These are phyloP conservation scores for Solea senegalensis DNA, from an alignment of 2,113 vertebrate species.

Conservation along the genomic window DNA sequence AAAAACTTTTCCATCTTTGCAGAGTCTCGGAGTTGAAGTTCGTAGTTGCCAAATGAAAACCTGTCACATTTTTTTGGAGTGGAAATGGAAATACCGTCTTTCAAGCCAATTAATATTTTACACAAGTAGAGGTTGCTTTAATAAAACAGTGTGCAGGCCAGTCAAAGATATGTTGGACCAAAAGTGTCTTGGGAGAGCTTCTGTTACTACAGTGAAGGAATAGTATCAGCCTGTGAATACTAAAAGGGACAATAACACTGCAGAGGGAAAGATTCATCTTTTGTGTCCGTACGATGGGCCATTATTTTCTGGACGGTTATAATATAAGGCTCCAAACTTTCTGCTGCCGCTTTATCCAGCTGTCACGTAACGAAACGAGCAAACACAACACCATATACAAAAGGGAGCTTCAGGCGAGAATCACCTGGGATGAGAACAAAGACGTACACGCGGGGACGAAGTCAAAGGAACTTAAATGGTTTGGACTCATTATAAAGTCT, in stretches of 20 bases:
- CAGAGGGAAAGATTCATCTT: not conserved
- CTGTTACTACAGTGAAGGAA: constrained; percentile 48
- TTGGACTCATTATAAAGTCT: no score
- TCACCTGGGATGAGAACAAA: no score
- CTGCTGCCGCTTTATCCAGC: constrained; percentile 8
- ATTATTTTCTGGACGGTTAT: constrained; percentile 9
- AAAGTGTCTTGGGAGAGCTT: constrained; percentile 47
- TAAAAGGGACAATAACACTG: constrained; percentile 44
- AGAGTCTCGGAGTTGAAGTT: constrained; percentile 9
- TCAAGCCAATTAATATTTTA: constrained; percentile 59
- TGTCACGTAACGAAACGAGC: constrained; percentile 11
- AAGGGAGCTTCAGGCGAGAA: no score
- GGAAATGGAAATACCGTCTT: constrained; percentile 22
- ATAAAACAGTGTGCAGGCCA: constrained; percentile 54
- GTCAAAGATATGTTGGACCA: constrained; percentile 59
- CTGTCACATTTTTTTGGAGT: constrained; percentile 36
- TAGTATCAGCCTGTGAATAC: constrained; percentile 52
- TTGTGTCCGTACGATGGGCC: constrained; percentile 1
- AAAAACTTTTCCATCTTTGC: not conserved
- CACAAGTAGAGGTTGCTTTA: constrained; percentile 54
- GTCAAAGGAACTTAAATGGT: no score
- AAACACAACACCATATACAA: no score
- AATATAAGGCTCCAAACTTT: not conserved
- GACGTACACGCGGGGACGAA: no score
- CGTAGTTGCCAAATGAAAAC: constrained; percentile 32